Evolutionary conservation across 2,888 invertebrate genomes (phyloP).

Genomic region (Glaucopsyche alexis): DNA sequence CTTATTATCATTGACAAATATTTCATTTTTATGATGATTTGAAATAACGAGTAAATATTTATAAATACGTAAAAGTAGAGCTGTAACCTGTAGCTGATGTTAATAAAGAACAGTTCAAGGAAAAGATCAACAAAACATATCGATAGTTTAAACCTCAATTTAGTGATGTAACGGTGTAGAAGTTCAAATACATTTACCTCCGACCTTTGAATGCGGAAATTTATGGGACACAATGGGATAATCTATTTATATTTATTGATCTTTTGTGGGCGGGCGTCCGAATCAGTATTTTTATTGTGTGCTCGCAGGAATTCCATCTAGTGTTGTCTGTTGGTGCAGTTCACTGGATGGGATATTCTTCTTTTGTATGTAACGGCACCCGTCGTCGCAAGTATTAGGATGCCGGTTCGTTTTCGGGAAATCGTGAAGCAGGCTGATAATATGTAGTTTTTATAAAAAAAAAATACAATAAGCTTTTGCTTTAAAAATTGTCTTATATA

Average conservation of each 20-base stretch:
- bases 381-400: not conserved
- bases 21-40: constrained; percentile 5
- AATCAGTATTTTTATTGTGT: constrained; percentile 40
- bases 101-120: not conserved
- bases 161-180: constrained; percentile 6
- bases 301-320: constrained; percentile 39
- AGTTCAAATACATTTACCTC: constrained; percentile 20
- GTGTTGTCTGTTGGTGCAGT: constrained; percentile 1
- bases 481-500: too few species aligned
- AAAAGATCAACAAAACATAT: not conserved
- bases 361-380: not conserved
- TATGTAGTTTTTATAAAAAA: too few species aligned
- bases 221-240: constrained; percentile 28
- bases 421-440: not conserved
- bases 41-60: not conserved
- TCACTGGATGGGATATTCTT: constrained; percentile 1
- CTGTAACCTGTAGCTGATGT: too few species aligned
- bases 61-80: not conserved
- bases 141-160: not conserved
- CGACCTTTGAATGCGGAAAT: constrained; percentile 11
- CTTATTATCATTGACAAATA: constrained; percentile 2
- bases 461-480: too few species aligned
- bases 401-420: not conserved
- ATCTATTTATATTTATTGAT: constrained; percentile 32
- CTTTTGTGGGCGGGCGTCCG: constrained; percentile 24